Base-by-base conservation (phyloP, 2,888 invertebrate species). In the Melanostoma scalare region DNA sequence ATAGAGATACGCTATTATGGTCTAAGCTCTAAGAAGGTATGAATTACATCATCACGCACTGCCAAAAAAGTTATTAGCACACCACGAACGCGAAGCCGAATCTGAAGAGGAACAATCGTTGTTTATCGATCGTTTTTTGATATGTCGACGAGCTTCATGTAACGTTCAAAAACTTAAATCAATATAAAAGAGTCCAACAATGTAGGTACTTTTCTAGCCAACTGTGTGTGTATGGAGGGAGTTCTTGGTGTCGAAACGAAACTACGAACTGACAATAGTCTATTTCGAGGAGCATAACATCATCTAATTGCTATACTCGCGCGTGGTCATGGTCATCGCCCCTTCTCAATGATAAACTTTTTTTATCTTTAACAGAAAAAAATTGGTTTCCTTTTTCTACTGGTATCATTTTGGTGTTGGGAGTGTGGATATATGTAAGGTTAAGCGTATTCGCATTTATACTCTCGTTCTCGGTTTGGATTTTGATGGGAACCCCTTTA, bases 311-410 rank as follows among this genome's bases (percentile, higher is more conserved):
- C 76, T 61, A 20, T 20, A 67, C 60, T 76, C 63, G 77, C 77
- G 46, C 56, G 67, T 77, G 82, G 82, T 82, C 82, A 82, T 82
- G 82, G 82, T 82, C 82, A 82, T 82, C 82, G 82, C 82, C 82
- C 81, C 68, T 82, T 73, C 52, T 58, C 77, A 72, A 71, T 72
- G 81, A 52, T 67, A 81, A 73, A 73, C 36, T 46, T 68, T 79
- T 52, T 50, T 52, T 40, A 20, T 20, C 20, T 31, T 38, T 53
- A 55, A 44, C 63, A 6, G 5, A 31, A 58, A n/a, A 31, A 52
- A 38, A n/a, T 56, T 36, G 38, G 31, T 61, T 58, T 69, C 10
- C 58, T 65, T 36, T 46, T 42, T 65, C 20, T 52, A 50, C 55
- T 77, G 53, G 75, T 71, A 10, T 6, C 42, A n/a, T 60, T 35